Evolutionary conservation across 2,888 invertebrate genomes (phyloP), one percentile per base, ranked within the genome.

Genomic region (Phalangium opilio): DNA sequence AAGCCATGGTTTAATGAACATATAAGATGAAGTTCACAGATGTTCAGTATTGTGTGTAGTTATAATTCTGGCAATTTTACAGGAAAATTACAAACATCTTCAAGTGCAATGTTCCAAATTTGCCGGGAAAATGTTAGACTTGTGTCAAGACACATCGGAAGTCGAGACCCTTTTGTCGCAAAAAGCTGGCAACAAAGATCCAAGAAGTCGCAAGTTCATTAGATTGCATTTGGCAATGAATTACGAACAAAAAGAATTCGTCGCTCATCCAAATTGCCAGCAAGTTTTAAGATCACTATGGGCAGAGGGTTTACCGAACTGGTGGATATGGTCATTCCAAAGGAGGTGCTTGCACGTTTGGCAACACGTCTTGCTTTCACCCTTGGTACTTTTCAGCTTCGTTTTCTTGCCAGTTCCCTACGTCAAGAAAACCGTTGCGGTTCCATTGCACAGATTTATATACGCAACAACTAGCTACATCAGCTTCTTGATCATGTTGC

Each of bases 231-330:
- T 79, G 63, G 81, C 81, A 1, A 72, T 82, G 58, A 74, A 79
- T 58, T 75, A 72, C 58, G 73, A 75, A 54, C 80, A 81, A 59
- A 81, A 79, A 60, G 49, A 49, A 41, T 82, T 83, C 60, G 78
- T 83, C 0, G 79, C 81, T 4, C 81, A 82, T 66, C 76, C 80
- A 1, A 79, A 81, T 61, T 77, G 79, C 15, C 82, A 83, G 61
- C 78, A 79, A 67, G 53, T 53, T n/a, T 39, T 53, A n/a, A 49
- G 49, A 17, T 50, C 53, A 1, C 39, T 51, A 43, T 53, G 53
- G 53, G 46, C 51, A 2, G 51, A 51, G 38, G 51, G 48, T 18
- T 45, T 53, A 15, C 48, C 47, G 1, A 50, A 44, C 19, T 50
- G 52, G 53, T 51, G 49, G 35, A 44, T 44, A 14, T 51, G 49